phyloP scores from a whole-genome alignment of 2,797 vertebrate genomes.

The Enteromius argenteus region DNA sequence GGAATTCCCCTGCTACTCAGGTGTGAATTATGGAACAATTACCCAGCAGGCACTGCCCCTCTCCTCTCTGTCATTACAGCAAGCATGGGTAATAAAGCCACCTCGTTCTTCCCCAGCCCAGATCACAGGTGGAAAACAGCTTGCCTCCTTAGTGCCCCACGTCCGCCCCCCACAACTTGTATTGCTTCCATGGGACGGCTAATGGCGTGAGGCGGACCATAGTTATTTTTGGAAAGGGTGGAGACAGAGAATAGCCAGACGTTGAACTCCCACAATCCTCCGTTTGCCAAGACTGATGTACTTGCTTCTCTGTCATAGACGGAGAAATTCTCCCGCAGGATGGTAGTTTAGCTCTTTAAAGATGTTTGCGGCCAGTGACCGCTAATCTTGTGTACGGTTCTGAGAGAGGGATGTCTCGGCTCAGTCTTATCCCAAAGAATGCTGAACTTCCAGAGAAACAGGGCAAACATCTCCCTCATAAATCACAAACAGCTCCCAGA shows the following conservation, averaged over 20 bases:
- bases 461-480: constrained; percentile 56
- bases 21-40: constrained; percentile 68
- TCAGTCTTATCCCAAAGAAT: constrained; percentile 45
- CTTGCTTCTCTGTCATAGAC: constrained; percentile 21
- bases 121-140: constrained; percentile 66
- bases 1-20: constrained; percentile 66
- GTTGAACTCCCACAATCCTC: constrained; percentile 51
- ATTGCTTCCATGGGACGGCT: constrained; percentile 56
- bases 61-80: constrained; percentile 63
- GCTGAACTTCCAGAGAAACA: constrained; percentile 53
- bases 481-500: constrained; percentile 58
- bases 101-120: constrained; percentile 47
- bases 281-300: constrained; percentile 43
- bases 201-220: constrained; percentile 51
- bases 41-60: constrained; percentile 59
- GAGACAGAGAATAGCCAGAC: constrained; percentile 57
- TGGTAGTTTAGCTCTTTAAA: constrained; percentile 32
- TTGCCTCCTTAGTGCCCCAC: constrained; percentile 48
- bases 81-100: constrained; percentile 61
- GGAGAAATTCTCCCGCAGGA: constrained; percentile 6
- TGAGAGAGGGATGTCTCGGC: constrained; percentile 39
- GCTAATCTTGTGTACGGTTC: constrained; percentile 47
- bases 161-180: constrained; percentile 29
- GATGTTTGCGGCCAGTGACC: neutral
- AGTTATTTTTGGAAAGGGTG: constrained; percentile 62